Evolutionary conservation across 2,113 vertebrate genomes (phyloP).

Genomic region (Penelope pileata): DNA sequence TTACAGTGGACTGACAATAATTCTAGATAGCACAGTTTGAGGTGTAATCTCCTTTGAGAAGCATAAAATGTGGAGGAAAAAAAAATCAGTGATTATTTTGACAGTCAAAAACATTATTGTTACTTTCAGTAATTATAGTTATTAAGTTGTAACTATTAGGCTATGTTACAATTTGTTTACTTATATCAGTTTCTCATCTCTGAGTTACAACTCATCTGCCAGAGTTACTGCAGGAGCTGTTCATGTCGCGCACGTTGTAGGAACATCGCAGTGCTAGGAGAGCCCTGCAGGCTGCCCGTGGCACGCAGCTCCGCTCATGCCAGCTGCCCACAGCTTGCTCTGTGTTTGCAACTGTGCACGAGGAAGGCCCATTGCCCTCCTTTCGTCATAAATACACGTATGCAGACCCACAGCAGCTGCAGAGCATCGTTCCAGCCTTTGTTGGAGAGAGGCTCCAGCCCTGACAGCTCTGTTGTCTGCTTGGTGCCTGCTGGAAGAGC

Average conservation of each 20-base stretch:
- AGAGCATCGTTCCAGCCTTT: neutral
- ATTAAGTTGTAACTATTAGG: neutral
- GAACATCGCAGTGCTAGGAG: neutral
- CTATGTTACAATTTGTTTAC: neutral
- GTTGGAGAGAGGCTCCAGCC: neutral
- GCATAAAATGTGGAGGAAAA: neutral
- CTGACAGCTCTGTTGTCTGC: neutral
- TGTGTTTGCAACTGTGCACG: neutral
- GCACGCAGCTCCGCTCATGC: neutral
- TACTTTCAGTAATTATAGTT: neutral
- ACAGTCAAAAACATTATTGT: neutral
- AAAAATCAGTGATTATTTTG: neutral
- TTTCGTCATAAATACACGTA: fast-evolving
- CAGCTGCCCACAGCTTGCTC: neutral
- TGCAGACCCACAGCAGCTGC: neutral
- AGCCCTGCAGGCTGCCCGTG: neutral
- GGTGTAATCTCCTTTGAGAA: neutral
- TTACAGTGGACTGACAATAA: neutral
- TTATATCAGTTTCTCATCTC: neutral
- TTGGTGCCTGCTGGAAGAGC: neutral
- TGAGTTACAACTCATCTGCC: neutral
- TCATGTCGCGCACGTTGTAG: fast-evolving
- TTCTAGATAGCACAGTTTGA: fast-evolving
- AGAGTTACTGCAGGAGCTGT: neutral
- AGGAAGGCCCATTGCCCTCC: neutral